phyloP scores from a whole-genome alignment of 2,113 vertebrate species.

The Marmota flaviventris region DNA sequence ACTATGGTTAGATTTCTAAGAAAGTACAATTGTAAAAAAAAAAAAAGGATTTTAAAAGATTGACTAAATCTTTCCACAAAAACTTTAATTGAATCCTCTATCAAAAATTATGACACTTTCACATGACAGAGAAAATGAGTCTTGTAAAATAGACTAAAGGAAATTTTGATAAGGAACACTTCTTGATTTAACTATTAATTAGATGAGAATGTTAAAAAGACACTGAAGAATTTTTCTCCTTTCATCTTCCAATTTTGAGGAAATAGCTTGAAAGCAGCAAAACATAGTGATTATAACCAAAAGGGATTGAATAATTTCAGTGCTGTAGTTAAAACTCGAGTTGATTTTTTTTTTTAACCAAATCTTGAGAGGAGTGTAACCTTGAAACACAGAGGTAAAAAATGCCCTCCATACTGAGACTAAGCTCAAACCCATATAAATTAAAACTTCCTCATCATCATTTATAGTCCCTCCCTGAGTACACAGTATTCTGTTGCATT shows the following conservation, averaged over 20 bases:
- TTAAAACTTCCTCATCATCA: background rate
- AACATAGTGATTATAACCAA: conserved; percentile 12
- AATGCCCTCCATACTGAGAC: background rate
- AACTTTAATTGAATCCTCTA: conserved; percentile 39
- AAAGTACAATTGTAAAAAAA: conserved; percentile 40
- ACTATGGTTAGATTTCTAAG: background rate
- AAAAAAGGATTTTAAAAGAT: conserved; percentile 48
- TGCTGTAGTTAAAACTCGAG: background rate
- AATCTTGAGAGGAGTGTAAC: background rate
- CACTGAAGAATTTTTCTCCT: background rate
- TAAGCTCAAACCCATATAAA: background rate
- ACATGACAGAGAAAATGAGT: conserved; percentile 58
- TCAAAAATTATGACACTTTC: conserved; percentile 64
- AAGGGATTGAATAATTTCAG: conserved; percentile 30
- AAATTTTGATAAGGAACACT: conserved; percentile 52
- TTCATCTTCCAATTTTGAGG: conserved; percentile 44
- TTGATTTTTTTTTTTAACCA: background rate
- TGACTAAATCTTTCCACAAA: conserved; percentile 65
- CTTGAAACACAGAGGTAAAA: background rate
- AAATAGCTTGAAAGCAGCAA: conserved; percentile 4
- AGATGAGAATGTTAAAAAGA: conserved; percentile 51
- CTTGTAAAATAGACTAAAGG: conserved; percentile 23
- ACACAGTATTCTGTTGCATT: background rate
- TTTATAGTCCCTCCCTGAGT: background rate
- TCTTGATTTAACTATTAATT: conserved; percentile 59